phyloP scores from a whole-genome alignment of 2,888 invertebrate genomes.

The Synergus gifuensis region DNA sequence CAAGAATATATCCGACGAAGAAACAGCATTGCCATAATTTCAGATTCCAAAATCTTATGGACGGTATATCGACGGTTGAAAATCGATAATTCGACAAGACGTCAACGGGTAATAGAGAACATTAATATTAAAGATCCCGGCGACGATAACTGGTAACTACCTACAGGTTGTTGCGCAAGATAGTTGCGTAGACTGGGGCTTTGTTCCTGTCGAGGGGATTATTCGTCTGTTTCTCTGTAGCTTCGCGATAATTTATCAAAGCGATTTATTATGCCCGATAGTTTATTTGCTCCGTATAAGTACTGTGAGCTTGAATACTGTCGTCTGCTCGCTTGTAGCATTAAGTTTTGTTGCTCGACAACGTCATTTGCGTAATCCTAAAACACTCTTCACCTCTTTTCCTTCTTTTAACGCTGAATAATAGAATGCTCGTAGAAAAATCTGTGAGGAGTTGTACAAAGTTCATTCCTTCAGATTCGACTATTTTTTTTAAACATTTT shows the following conservation, averaged over 20 bases:
- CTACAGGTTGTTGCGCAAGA: slow-evolving; percentile 52
- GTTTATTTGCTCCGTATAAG: slow-evolving; percentile 32
- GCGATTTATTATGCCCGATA: slow-evolving; percentile 36
- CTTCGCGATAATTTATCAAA: slow-evolving; percentile 38
- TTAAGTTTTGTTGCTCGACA: not conserved
- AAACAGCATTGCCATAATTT: not conserved
- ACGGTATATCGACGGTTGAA: not conserved
- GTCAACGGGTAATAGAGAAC: slow-evolving; percentile 53
- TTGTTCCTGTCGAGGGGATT: slow-evolving; percentile 29
- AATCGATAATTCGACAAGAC: slow-evolving; percentile 48
- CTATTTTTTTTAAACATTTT: too few relatives aligned
- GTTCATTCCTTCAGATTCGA: too few relatives aligned
- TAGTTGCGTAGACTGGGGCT: slow-evolving; percentile 17
- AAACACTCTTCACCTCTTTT: not conserved
- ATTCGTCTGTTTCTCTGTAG: slow-evolving; percentile 34
- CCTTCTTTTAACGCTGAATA: not conserved
- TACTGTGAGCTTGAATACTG: slow-evolving; percentile 2
- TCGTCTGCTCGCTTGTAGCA: not conserved
- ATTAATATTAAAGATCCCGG: slow-evolving; percentile 58
- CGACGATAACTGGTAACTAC: slow-evolving; percentile 49
- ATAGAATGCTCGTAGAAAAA: too few relatives aligned
- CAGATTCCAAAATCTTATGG: not conserved
- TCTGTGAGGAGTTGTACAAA: too few relatives aligned
- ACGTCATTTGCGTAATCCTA: slow-evolving; percentile 4
- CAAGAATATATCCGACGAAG: not conserved